Evolutionary conservation across 2,113 vertebrate species (phyloP).

Genomic region (Oncorhynchus masou): DNA sequence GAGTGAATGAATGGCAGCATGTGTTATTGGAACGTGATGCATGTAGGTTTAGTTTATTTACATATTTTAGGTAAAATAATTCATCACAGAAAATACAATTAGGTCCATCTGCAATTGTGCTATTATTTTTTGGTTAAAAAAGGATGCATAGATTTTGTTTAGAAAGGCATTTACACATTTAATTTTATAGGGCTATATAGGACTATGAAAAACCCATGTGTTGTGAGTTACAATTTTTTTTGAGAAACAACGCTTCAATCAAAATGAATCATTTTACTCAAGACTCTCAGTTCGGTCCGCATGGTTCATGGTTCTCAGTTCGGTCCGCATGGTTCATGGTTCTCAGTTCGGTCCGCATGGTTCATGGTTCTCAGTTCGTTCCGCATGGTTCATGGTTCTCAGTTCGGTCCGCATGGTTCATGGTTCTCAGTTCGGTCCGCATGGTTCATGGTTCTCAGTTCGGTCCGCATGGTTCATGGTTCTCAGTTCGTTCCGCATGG

Average conservation of each 20-base stretch:
- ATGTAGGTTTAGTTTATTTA: no score
- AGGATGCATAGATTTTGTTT: no score
- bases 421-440: slow-evolving; percentile 97
- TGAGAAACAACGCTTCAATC: slow-evolving; percentile 89
- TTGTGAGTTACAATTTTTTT: slow-evolving; percentile 83
- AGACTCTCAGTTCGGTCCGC: slow-evolving; percentile 89
- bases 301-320: slow-evolving; percentile 97
- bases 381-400: slow-evolving; percentile 97
- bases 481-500: slow-evolving; percentile 97
- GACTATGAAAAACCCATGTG: slow-evolving; percentile 85
- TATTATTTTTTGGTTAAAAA: no score
- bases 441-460: slow-evolving; percentile 97
- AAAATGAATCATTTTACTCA: slow-evolving; percentile 96
- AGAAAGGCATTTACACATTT: no score
- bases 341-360: slow-evolving; percentile 97
- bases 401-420: slow-evolving; percentile 98
- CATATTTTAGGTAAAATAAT: no score
- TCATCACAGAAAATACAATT: no score
- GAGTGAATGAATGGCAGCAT: no score
- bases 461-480: slow-evolving; percentile 97
- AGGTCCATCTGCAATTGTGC: no score
- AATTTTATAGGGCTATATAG: slow-evolving; percentile 72
- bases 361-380: slow-evolving; percentile 97
- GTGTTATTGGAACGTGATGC: no score
- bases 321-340: slow-evolving; percentile 97